Conservation (phyloP, 1,140 invertebrate species). For the Drosophila saltans region DNA sequence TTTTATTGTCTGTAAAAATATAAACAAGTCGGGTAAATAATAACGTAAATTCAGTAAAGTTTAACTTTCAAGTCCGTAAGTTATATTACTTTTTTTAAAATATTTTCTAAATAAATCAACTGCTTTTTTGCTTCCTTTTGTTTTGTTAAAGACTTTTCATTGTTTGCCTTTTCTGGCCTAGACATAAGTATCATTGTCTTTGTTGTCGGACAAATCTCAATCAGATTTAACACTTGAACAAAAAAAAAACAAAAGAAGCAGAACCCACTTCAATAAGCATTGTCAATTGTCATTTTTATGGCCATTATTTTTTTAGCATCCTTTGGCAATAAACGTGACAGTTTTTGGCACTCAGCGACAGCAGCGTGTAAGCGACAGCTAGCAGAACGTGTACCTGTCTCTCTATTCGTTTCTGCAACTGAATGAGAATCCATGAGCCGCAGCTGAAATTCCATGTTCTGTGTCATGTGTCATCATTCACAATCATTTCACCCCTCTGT, state of each 20-base stretch:
- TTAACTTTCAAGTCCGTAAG: too few species aligned
- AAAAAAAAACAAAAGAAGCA: not conserved
- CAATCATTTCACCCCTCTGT: conserved; percentile 50
- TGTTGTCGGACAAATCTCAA: conserved; percentile 11
- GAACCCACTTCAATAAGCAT: conserved; percentile 15
- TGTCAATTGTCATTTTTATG: conserved; percentile 54
- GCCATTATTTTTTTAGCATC: conserved; percentile 58
- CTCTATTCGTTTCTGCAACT: conserved; percentile 11
- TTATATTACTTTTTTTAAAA: too few species aligned
- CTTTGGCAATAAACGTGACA: conserved; percentile 53
- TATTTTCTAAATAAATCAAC: too few species aligned
- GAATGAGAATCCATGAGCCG: conserved; percentile 29
- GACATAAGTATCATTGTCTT: conserved; percentile 33
- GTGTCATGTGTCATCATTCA: conserved; percentile 72
- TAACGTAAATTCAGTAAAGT: not conserved
- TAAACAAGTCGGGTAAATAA: conserved; percentile 4
- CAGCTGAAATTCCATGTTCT: conserved; percentile 41
- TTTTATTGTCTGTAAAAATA: not conserved
- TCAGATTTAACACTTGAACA: conserved; percentile 11
- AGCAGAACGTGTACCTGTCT: conserved; percentile 40
- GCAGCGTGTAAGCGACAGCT: conserved; percentile 27
- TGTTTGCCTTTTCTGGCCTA: conserved; percentile 50
- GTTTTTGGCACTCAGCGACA: conserved; percentile 26
- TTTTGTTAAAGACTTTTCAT: conserved; percentile 5
- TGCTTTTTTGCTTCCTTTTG: too few species aligned